These are phyloP conservation scores for Dipodomys ordii DNA, from an alignment of 2,113 vertebrate species.

Conservation along the genomic window DNA sequence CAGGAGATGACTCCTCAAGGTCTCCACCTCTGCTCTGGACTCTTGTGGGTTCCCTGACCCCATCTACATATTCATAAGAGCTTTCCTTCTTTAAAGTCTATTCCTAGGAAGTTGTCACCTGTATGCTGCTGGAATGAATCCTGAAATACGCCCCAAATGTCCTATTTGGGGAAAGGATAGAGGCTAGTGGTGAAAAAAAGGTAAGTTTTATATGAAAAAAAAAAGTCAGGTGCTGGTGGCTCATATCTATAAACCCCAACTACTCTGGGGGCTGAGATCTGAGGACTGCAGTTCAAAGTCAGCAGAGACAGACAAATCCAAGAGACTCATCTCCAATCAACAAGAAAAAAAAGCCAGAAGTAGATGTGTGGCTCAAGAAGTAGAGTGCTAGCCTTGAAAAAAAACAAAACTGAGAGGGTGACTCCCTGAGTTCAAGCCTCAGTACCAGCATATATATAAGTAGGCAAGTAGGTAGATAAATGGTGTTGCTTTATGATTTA, in stretches of 20 bases:
- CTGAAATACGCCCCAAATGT: not conserved
- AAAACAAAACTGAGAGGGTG: no score
- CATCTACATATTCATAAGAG: not conserved
- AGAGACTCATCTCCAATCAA: not conserved
- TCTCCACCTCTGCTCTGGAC: not conserved
- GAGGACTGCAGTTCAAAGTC: no score
- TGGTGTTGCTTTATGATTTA: slow-evolving; percentile 9
- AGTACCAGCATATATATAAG: no score
- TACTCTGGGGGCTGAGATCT: no score
- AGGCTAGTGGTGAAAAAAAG: not conserved
- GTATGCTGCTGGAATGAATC: not conserved
- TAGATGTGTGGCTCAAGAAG: no score
- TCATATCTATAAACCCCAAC: no score
- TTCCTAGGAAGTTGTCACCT: not conserved
- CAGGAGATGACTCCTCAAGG: not conserved
- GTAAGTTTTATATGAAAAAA: not conserved
- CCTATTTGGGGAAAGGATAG: not conserved
- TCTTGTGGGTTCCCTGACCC: not conserved
- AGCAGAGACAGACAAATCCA: no score
- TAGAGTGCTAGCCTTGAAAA: no score
- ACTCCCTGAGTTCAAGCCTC: no score
- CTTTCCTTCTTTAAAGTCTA: not conserved
- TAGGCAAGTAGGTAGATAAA: no score
- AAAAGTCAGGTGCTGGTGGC: no score
- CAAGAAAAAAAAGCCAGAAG: not conserved